phyloP scores from a whole-genome alignment of 2,113 vertebrate species.

The Macaca mulatta region DNA sequence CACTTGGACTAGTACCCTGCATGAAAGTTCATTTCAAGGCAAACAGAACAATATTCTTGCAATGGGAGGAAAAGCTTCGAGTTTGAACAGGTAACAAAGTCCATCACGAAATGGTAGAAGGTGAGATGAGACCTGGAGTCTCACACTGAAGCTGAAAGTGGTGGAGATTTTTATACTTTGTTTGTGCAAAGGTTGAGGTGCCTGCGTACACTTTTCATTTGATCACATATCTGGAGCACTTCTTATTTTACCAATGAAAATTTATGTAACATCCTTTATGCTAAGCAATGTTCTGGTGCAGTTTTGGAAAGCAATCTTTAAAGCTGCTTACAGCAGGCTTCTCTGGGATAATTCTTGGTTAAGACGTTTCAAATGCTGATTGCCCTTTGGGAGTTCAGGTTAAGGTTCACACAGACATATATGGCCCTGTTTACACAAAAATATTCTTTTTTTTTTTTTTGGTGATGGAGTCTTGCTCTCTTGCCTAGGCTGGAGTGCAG shows the following conservation, averaged over 20 bases:
- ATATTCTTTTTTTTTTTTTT: not conserved
- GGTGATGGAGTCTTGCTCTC: too few species aligned
- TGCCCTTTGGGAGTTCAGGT: not conserved
- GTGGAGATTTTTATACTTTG: not conserved
- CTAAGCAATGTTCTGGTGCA: not conserved
- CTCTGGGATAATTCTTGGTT: not conserved
- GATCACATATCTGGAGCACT: not conserved
- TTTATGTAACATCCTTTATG: not conserved
- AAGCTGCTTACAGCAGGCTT: not conserved
- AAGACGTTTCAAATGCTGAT: not conserved
- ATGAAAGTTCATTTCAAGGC: not conserved
- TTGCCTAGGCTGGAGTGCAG: too few species aligned
- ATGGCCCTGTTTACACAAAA: not conserved
- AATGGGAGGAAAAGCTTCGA: not conserved
- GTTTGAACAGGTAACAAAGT: not conserved
- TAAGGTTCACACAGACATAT: not conserved
- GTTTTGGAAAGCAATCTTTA: not conserved
- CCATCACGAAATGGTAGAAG: not conserved
- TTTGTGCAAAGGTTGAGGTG: not conserved
- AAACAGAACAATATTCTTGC: not conserved
- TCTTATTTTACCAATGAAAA: slow-evolving; percentile 9
- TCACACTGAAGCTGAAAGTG: not conserved
- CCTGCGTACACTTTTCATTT: not conserved
- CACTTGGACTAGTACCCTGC: not conserved
- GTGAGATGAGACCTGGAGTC: not conserved